These are phyloP conservation scores for Trichogramma dendrolimi DNA, from an alignment of 2,888 invertebrate genomes.

Conservation along the genomic window DNA sequence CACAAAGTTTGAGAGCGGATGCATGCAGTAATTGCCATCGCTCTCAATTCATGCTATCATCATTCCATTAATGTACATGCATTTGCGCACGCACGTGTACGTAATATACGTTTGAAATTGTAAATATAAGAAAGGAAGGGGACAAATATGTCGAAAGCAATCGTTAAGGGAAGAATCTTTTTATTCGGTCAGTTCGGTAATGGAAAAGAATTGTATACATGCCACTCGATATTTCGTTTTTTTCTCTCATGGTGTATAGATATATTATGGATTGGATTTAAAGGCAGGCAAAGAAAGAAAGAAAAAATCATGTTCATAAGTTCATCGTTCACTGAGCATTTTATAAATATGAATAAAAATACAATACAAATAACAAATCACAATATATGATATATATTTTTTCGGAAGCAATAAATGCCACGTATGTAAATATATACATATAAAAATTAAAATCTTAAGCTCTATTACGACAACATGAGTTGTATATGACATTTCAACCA, in stretches of 20 bases:
- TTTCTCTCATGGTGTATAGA: not conserved
- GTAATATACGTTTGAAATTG: conserved; percentile 13
- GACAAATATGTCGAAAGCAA: conserved; percentile 1
- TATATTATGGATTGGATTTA: not conserved
- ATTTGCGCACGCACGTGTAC: not conserved
- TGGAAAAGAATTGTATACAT: no score
- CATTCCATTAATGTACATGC: no score
- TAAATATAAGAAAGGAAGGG: conserved; percentile 9
- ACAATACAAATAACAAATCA: not conserved
- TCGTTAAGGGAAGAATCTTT: not conserved
- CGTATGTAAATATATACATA: conserved; percentile 19
- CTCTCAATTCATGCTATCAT: no score
- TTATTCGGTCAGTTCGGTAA: not conserved
- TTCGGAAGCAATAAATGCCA: conserved; percentile 22
- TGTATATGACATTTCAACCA: not conserved
- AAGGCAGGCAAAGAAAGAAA: not conserved
- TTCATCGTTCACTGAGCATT: conserved; percentile 1
- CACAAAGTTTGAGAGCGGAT: no score
- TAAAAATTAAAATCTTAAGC: not conserved
- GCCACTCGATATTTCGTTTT: not conserved
- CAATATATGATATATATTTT: conserved; percentile 12
- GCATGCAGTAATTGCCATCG: no score
- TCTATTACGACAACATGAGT: conserved; percentile 7
- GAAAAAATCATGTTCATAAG: not conserved
- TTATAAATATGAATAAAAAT: not conserved